A percentile compares a stretch with the other conserved stretches of the same genome.
Evolutionary conservation across 2,113 vertebrate genomes (phyloP).

Genomic region (Oreochromis niloticus): DNA sequence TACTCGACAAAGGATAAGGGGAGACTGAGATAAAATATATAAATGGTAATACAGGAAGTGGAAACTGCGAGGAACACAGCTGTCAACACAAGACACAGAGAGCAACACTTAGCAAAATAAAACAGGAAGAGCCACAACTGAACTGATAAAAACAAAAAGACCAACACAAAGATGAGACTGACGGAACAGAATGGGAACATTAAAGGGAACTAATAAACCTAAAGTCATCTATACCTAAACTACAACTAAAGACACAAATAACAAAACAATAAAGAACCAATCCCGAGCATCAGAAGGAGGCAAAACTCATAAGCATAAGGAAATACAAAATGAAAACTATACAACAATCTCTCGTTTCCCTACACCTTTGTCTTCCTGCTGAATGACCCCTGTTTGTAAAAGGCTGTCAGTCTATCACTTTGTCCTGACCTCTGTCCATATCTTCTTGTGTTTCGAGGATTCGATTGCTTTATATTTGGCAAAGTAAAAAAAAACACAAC

Average conservation of each 20-base stretch:
- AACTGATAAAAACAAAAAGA: background rate
- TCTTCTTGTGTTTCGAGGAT: background rate
- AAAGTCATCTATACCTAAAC: background rate
- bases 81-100: background rate
- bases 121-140: background rate
- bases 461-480: background rate
- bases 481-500: accelerated
- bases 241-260: background rate
- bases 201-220: background rate
- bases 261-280: background rate
- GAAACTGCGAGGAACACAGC: background rate
- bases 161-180: background rate
- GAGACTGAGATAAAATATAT: background rate
- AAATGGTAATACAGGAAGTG: background rate
- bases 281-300: background rate
- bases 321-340: background rate
- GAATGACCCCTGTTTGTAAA: conserved; percentile 23
- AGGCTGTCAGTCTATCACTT: background rate
- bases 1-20: background rate
- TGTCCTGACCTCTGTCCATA: background rate
- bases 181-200: background rate
- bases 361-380: background rate
- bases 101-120: background rate
- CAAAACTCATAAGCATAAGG: background rate
- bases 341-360: background rate